A percentile compares a stretch with the other conserved stretches of the same genome.
These are phyloP conservation scores for Watsonalla binaria DNA, from an alignment of 2,888 invertebrate species.

Conservation along the genomic window DNA sequence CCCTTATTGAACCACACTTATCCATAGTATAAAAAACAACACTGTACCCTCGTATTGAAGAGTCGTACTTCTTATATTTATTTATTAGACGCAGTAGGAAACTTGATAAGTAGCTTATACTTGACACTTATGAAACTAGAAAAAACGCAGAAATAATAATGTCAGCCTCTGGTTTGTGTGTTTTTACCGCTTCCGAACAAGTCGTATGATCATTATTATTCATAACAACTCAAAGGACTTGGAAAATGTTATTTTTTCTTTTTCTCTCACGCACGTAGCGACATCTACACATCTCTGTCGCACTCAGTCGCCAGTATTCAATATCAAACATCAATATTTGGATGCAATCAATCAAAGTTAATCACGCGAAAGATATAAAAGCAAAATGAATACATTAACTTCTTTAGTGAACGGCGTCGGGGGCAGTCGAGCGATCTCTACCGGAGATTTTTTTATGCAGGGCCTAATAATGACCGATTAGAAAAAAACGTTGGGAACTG, in stretches of 20 bases:
- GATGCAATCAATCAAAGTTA: slow-evolving; percentile 77
- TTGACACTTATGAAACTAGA: neutral
- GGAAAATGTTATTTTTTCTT: slow-evolving; percentile 23
- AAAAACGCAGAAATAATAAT: neutral
- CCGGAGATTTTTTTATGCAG: slow-evolving; percentile 51
- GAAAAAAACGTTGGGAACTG: slow-evolving; percentile 54
- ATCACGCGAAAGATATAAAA: slow-evolving; percentile 77
- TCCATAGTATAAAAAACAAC: too few relatives aligned
- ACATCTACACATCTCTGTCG: slow-evolving; percentile 33
- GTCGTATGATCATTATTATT: slow-evolving; percentile 39
- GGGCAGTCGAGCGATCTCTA: slow-evolving; percentile 52
- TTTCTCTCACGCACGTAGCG: slow-evolving; percentile 18
- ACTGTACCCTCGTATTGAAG: too few relatives aligned
- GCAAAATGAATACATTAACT: slow-evolving; percentile 73
- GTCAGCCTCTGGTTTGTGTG: slow-evolving; percentile 14
- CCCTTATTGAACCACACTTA: too few relatives aligned
- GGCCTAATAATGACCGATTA: slow-evolving; percentile 67
- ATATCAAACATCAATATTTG: slow-evolving; percentile 75
- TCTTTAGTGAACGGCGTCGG: slow-evolving; percentile 55
- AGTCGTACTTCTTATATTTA: neutral
- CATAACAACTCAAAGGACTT: slow-evolving; percentile 44
- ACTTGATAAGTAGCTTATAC: neutral
- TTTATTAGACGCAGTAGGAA: neutral
- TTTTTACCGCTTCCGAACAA: slow-evolving; percentile 39
- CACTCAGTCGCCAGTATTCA: slow-evolving; percentile 42